These are phyloP conservation scores for Muschampia staudingeri DNA, from an alignment of 2,888 invertebrate species.

Conservation along the genomic window DNA sequence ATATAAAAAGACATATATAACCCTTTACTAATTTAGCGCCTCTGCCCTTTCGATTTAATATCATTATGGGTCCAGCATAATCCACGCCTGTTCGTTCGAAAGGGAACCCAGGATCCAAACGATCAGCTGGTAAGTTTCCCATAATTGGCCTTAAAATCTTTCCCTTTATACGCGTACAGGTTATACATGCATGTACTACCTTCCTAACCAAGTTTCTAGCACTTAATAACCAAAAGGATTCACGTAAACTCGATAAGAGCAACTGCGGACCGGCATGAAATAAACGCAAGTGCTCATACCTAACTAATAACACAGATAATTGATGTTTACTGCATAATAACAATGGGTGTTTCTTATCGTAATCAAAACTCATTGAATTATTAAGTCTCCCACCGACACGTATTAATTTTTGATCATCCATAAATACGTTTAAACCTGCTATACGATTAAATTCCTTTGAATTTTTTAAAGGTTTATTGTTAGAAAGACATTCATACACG, in stretches of 20 bases:
- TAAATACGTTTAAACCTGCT: not conserved
- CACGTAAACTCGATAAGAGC: not conserved
- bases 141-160: not conserved
- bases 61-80: not conserved
- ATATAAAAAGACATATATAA: conserved; percentile 10
- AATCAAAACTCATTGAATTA: not conserved
- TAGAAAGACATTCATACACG: not conserved
- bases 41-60: not conserved
- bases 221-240: not conserved
- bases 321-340: not conserved
- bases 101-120: not conserved
- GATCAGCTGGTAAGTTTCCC: conserved; percentile 6
- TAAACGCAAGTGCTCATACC: not conserved
- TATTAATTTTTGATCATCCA: not conserved
- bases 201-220: not conserved
- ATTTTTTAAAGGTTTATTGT: conserved; percentile 4
- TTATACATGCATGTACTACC: not conserved
- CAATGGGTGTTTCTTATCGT: not conserved
- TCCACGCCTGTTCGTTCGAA: not conserved
- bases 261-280: not conserved
- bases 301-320: not conserved
- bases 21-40: not conserved
- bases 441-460: not conserved
- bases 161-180: not conserved
- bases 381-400: conserved; percentile 6